phyloP scores from a whole-genome alignment of 2,113 vertebrate genomes.

The Probosciger aterrimus region DNA sequence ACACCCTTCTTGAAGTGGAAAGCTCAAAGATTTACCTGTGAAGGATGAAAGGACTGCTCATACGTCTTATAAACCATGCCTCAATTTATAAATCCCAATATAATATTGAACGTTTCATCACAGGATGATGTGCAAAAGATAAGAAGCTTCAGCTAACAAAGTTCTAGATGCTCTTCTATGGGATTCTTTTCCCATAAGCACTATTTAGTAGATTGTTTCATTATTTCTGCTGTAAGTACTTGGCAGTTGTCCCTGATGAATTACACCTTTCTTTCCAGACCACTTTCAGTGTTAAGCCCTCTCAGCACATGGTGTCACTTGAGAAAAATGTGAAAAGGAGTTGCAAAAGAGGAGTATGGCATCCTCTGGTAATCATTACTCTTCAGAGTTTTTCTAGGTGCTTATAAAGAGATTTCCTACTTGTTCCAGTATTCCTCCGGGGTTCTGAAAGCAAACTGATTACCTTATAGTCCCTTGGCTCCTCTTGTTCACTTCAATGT shows the following conservation, averaged over 20 bases:
- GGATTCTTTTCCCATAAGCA: neutral
- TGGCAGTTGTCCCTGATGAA: neutral
- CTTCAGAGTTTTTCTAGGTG: neutral
- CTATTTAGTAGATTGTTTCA: neutral
- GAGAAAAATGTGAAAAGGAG: neutral
- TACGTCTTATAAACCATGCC: neutral
- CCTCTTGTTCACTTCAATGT: neutral
- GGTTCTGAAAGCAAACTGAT: neutral
- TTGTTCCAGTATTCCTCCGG: neutral
- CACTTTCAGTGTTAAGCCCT: neutral
- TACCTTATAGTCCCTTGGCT: neutral
- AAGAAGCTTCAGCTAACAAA: neutral
- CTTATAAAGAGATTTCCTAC: neutral
- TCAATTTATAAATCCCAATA: neutral
- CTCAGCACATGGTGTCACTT: neutral
- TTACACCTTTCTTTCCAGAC: neutral
- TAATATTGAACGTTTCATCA: neutral
- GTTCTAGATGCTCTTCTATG: neutral
- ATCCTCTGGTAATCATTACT: neutral
- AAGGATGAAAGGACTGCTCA: constrained; percentile 8
- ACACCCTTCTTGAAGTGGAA: neutral
- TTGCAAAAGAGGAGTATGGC: neutral
- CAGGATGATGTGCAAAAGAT: neutral
- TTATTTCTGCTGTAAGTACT: neutral
- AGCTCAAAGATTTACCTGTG: constrained; percentile 26